Evolutionary conservation across 30 jellyfish, hydroid and myxozoan species (phyloP).

Genomic region (Turritopsis rubra): DNA sequence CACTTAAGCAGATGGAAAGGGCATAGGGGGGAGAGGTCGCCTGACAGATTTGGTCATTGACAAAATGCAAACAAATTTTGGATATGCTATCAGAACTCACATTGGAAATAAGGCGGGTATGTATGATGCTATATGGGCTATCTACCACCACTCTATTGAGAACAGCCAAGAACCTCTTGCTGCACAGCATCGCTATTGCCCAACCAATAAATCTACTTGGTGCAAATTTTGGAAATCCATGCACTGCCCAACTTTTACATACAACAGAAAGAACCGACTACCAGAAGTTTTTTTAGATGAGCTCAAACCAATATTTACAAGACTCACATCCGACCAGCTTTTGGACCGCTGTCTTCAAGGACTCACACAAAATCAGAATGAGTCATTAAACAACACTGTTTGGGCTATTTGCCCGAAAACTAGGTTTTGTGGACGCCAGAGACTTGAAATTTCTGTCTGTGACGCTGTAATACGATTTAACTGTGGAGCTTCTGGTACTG

Average conservation of each 20-base stretch:
- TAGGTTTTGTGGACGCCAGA: constrained; percentile 12
- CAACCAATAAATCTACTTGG: neutral
- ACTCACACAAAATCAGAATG: constrained; percentile 26
- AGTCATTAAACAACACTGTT: neutral
- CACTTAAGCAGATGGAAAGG: constrained; percentile 31
- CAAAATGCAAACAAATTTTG: constrained; percentile 1
- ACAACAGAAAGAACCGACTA: neutral
- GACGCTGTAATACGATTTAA: constrained; percentile 4
- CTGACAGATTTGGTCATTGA: constrained; percentile 16
- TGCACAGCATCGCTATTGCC: neutral
- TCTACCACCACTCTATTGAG: neutral
- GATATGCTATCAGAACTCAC: neutral
- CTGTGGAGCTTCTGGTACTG: constrained; percentile 1
- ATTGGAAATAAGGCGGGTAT: neutral
- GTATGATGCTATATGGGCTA: constrained; percentile 7
- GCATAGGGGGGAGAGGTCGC: constrained; percentile 21
- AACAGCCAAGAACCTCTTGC: neutral
- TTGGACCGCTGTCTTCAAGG: constrained; percentile 20
- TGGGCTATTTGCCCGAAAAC: constrained; percentile 18
- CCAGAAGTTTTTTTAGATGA: neutral
- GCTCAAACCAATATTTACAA: constrained; percentile 4
- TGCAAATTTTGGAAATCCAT: constrained; percentile 1
- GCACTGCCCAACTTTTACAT: neutral
- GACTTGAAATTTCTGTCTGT: constrained; percentile 18
- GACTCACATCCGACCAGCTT: neutral